Evolutionary conservation across 1,140 invertebrate genomes (phyloP).

Genomic region (Phymorhynchus buccinoides): DNA sequence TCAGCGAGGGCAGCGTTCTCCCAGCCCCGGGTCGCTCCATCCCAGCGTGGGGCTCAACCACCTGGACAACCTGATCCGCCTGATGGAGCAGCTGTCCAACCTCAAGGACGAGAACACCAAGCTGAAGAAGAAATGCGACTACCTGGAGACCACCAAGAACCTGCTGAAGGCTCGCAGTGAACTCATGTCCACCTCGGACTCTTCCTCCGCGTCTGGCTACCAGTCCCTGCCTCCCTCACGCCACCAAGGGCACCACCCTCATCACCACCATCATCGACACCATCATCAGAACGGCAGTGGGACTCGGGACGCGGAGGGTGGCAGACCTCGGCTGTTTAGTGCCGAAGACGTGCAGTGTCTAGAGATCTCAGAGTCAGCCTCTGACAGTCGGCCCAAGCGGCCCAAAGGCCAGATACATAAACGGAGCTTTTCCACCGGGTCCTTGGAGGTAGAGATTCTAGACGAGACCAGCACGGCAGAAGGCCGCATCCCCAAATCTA

Average conservation of each 20-base stretch:
- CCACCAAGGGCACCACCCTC: constrained; percentile 47
- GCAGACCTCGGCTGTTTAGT: constrained; percentile 59
- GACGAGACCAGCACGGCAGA: constrained; percentile 46
- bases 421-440: constrained; percentile 68
- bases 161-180: constrained; percentile 75
- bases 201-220: constrained; percentile 49
- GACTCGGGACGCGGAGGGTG: constrained; percentile 7
- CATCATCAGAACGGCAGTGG: constrained; percentile 27
- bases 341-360: constrained; percentile 62
- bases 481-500: constrained; percentile 39
- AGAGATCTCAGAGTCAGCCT: constrained; percentile 60
- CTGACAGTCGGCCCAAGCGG: constrained; percentile 58
- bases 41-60: constrained; percentile 79
- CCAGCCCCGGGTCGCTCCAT: constrained; percentile 61
- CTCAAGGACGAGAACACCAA: constrained; percentile 82
- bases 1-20: constrained; percentile 55
- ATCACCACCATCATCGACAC: constrained; percentile 23
- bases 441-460: constrained; percentile 64
- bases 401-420: constrained; percentile 57
- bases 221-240: constrained; percentile 55
- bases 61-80: constrained; percentile 82
- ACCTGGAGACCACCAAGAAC: constrained; percentile 82
- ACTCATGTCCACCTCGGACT: constrained; percentile 41
- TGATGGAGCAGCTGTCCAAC: constrained; percentile 83
- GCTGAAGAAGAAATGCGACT: constrained; percentile 80